A percentile compares a stretch with the other conserved stretches of the same genome.
phyloP scores from a whole-genome alignment of 2,113 vertebrate species.

The Raja brachyura region DNA sequence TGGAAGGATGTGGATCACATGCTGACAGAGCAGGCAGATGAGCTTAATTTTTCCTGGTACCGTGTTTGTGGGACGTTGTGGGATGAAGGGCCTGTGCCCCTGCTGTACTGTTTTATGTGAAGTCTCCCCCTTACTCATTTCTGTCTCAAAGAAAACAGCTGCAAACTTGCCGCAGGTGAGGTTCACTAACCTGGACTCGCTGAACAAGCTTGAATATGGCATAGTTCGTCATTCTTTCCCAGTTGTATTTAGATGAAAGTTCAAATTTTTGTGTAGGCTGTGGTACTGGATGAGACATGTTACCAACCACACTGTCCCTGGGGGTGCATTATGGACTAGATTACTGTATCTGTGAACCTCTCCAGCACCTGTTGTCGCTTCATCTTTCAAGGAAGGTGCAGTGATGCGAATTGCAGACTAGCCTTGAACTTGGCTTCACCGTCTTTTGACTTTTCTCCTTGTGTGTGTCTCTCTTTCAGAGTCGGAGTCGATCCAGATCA shows the following conservation, averaged over 20 bases:
- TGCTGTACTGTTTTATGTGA: too few species aligned
- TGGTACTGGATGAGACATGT: not conserved
- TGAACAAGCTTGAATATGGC: not conserved
- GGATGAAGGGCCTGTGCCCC: too few species aligned
- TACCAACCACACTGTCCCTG: not conserved
- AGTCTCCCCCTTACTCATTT: too few species aligned
- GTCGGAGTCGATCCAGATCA: constrained; percentile 96
- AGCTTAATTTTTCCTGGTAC: too few species aligned
- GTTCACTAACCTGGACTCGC: too few species aligned
- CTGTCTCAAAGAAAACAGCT: too few species aligned
- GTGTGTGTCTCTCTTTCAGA: constrained; percentile 58
- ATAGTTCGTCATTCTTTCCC: not conserved
- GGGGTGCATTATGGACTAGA: not conserved
- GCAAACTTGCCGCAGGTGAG: not conserved
- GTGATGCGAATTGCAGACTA: not conserved
- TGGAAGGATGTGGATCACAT: too few species aligned
- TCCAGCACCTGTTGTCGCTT: not conserved
- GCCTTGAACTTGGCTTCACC: not conserved
- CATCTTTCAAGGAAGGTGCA: constrained; percentile 40
- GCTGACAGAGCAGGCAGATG: too few species aligned
- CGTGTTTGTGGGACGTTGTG: too few species aligned
- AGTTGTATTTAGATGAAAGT: not conserved
- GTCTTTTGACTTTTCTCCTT: not conserved
- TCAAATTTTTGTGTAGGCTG: not conserved
- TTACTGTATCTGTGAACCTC: not conserved